Base-by-base conservation (phyloP, 2,113 vertebrate species). In the mouse (Mus musculus) region DNA sequence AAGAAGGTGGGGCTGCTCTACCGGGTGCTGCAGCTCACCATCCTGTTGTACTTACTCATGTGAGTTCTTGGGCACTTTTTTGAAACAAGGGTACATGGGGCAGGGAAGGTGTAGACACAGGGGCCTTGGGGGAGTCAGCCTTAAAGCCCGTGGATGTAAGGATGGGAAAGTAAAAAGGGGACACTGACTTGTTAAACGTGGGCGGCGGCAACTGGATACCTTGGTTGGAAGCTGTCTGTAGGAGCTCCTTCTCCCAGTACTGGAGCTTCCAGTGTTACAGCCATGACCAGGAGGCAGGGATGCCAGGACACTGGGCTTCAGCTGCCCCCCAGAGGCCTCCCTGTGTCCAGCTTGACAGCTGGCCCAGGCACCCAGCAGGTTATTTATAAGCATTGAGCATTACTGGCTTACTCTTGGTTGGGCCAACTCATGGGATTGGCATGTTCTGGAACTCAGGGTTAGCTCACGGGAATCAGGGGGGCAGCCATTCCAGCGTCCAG, bases 31-130 rank as follows among this genome's bases (percentile, higher is more conserved):
- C 99, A 99, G 98, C 98, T 99, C 93, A 98, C 98, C 88, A 99
- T 99, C 93, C 98, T 99, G 98, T 98, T 98, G 46, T 99, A 99
- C 98, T 98, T 99, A 89, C 99, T 99, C 98, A 99, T 99, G 99
- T 99, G 99, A 99, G 99, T 95, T 33, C 72, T n/a, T 5, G 69
- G 85, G 80, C 71, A 30, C 33, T 61, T 20, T 4, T 26, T 12
- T 42, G 65, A 8, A 39, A 30, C 46, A 3, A 63, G 76, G 67
- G 30, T 22, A 20, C 1, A n/a, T n/a, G 63, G 24, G 4, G 30
- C 16, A 19, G 20, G 24, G 11, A 26, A 54, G 13, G 67, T 52
- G n/a, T 24, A 16, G 72, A 73, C 13, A 59, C 54, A 54, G 61
- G 2, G 39, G 39, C 24, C 28, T 67, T 67, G 5, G 39, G 39